Base-by-base conservation (phyloP, 2,113 vertebrate species). In the Microcebus ravelobensis region DNA sequence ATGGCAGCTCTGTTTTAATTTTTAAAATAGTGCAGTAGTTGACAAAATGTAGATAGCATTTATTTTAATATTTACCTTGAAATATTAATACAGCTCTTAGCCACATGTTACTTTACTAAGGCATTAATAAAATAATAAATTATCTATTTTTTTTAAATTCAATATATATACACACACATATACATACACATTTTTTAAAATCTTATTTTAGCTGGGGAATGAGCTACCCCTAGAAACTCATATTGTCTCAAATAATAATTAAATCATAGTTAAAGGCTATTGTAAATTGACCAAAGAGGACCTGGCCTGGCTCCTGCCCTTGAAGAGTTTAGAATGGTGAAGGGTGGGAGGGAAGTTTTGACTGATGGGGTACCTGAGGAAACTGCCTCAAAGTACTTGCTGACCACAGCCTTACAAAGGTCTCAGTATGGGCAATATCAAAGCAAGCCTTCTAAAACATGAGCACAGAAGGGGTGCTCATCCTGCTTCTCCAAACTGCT, bases 1-100 rank as follows among this genome's bases (percentile, higher is more conserved):
- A 91, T 93, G 31, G 45, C 23, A 87, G 81, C 87, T 97, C 31
- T 90, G 57, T 81, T 92, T 90, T 77, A 87, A 86, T 39, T 76
- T 90, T 95, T 94, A 76, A 11, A 76, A 67, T 93, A 87, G 61
- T 87, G 77, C 23, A 61, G 25, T 92, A 73, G 42, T 77, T 96
- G 25, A 57, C 80, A 57, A 76, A 29, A 29, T 48, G 14, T 79
- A 87, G 48, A 71, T 88, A 91, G 42, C 36, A 87, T 96, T 81
- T 31, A 94, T 50, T 95, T 97, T 95, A 90, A 91, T 95, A 86
- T 95, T 86, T 87, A 42, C 36, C 76, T 77, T 87, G 63, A 94
- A 67, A 92, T 87, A 29, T 57, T 57, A 63, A 63, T 63, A 63
- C 34, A 90, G 65, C 39, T 85, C 63, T 87, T 89, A 94, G 65